Evolutionary conservation across 1,140 invertebrate genomes (phyloP), one percentile per base, ranked within the genome.

Genomic region (Rhagoletis pomonella): DNA sequence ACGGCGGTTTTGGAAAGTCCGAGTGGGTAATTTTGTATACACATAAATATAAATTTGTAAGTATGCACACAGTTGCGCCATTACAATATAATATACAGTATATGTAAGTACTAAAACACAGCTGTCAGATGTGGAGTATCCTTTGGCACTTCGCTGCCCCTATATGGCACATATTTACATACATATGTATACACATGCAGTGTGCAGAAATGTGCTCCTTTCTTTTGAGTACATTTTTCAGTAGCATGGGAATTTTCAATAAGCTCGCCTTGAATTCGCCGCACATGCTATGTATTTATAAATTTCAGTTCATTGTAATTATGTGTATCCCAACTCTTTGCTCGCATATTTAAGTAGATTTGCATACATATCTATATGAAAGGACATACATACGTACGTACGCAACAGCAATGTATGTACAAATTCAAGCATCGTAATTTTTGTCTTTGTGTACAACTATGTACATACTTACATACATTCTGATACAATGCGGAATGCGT

Each of bases 281-380:
- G 42, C 7, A 10, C 67, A 44, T 5, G 5, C 5, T 55, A 55
- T 55, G 50, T 73, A 73, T 17, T 73, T 44, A 73, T 73, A 73
- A 73, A 73, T 73, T 73, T 73, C 14, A 29, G 42, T 73, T 73
- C 47, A 47, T 47, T 73, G 12, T 73, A 73, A 73, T 73, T 47
- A 47, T 47, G 42, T 73, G 12, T 12, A 17, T 47, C 39, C 67
- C 44, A 17, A 55, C 50, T 55, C 5, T 55, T 10, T 7, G 5
- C 10, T 55, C 50, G 10, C 50, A 55, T 55, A 55, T 55, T 55
- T 55, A 55, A 7, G 50, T 55, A 55, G 10, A 55, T 55, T 55
- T 62, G 60, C n/a, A n/a, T 62, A 62, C 12, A 62, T 62, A 62
- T 14, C n/a, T 62, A 4, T 3, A 14, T 42, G 42, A 47, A 69